These are phyloP conservation scores for Kryptolebias ocellatus DNA, from an alignment of 2,797 vertebrate genomes.

Conservation along the genomic window DNA sequence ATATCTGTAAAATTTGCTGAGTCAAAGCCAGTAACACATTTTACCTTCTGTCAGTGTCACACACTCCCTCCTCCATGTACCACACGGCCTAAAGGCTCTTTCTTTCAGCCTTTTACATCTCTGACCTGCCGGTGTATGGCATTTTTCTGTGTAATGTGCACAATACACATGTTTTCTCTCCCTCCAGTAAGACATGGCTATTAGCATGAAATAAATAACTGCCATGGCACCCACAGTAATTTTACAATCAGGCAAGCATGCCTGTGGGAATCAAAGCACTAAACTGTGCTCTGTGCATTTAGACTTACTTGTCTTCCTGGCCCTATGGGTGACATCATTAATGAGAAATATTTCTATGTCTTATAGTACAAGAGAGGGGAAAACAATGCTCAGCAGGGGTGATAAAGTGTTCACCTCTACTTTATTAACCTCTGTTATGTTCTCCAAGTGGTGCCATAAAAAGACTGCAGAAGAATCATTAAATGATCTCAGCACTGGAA, in stretches of 20 bases:
- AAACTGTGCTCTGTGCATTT: slow-evolving; percentile 56
- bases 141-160: slow-evolving; percentile 49
- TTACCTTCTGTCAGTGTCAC: slow-evolving; percentile 1
- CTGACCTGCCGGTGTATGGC: slow-evolving; percentile 48
- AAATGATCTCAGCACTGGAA: slow-evolving; percentile 47
- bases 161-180: slow-evolving; percentile 49
- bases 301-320: slow-evolving; percentile 43
- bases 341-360: slow-evolving; percentile 54
- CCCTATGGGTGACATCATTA: slow-evolving; percentile 62
- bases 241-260: slow-evolving; percentile 60
- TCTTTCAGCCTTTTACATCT: slow-evolving; percentile 20
- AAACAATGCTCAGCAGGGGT: slow-evolving; percentile 59
- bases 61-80: slow-evolving; percentile 16
- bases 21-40: neutral
- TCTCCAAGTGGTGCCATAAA: slow-evolving; percentile 63
- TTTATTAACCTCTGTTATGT: slow-evolving; percentile 75
- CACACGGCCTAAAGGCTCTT: slow-evolving; percentile 17
- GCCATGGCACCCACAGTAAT: slow-evolving; percentile 60
- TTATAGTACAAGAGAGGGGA: slow-evolving; percentile 36
- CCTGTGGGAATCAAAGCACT: slow-evolving; percentile 64
- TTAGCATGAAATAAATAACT: slow-evolving; percentile 74
- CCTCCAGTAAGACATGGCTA: slow-evolving; percentile 55
- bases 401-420: slow-evolving; percentile 70
- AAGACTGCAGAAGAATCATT: slow-evolving; percentile 61
- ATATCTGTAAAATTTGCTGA: too few relatives aligned